Evolutionary conservation across 2,113 vertebrate genomes (phyloP), one percentile per base, ranked within the genome.

Genomic region (Urocynchramus pylzowi): DNA sequence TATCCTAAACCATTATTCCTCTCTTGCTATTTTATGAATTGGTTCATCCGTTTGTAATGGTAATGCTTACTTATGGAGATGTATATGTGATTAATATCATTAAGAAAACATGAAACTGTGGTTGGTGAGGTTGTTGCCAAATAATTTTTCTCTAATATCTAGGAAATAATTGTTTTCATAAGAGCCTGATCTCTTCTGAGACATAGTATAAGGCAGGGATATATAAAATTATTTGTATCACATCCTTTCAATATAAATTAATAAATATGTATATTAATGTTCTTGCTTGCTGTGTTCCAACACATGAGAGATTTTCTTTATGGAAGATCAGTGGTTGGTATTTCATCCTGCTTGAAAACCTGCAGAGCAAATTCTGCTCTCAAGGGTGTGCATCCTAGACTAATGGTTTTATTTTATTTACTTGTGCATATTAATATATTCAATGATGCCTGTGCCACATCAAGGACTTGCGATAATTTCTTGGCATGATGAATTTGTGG

Each of bases 331-430:
- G 9, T 45, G 52, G 17, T 17, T 57, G 16, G 22, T 64, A n/a
- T 93, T 87, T 87, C 70, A 59, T 65, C 31, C 61, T 22, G 4
- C 31, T 64, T 56, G 57, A 69, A 61, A 90, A 82, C 28, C 59
- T 70, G 39, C 57, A 76, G 67, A 76, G 50, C 16, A 91, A 91
- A 90, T 52, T 83, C 45, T 88, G 30, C 17, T 94, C 50, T 74
- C 30, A 41, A 45, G 50, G 50, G 60, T 8, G 9, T 27, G 3
- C 23, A 74, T 85, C 41, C 54, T 76, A 54, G 30, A 44, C 44
- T 85, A 83, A 95, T 33, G 44, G n/a, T 27, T 93, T 87, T 68
- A 70, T 87, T 87, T 84, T 82, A 85, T 80, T 67, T 96, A 73
- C 70, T 59, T 26, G 4, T 35, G 20, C 63, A 39, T 65, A 90